Evolutionary conservation across 2,888 invertebrate species (phyloP), one percentile per base, ranked within the genome.

Genomic region (Amphipyra tragopoginis): DNA sequence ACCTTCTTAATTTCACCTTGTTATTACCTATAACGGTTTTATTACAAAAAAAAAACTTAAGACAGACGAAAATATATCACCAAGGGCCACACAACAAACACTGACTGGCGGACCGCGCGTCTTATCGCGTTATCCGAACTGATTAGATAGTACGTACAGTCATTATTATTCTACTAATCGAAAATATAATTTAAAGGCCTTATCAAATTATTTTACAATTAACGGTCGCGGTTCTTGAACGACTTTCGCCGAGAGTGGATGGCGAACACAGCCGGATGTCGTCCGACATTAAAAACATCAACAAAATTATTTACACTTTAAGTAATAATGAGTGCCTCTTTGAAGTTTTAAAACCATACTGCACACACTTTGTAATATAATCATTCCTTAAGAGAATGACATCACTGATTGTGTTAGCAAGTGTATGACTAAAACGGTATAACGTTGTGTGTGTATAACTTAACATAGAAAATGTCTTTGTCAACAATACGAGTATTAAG

Each of bases 81-180:
- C 72, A 80, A 84, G 80, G 87, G 82, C 81, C 75, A 77, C 81
- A 85, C 80, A 82, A 84, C 81, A 84, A 88, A 88, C 86, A 86
- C 85, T 80, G 86, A 88, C 85, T 86, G 75, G 81, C 81, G 80
- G 75, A 80, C 83, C 73, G 73, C 74, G 58, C 75, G 73, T 81
- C 85, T 87, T 92, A 92, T 92, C 91, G 75, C 78, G 75, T 86
- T 91, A 92, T 91, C 91, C 77, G 68, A 63, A 70, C 80, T 84
- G 93, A 93, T 93, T 86, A 93, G 93, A 93, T 93, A 91, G 74
- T 70, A 74, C 65, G 83, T 75, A 85, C 84, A 89, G 87, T 93
- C 90, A 91, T 91, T 90, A 90, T 88, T 86, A 87, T 83, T 85
- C 82, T 80, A 84, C 87, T 92, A 92, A 93, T 93, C 90, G 84